Evolutionary conservation across 1,140 invertebrate species (phyloP), one percentile per base, ranked within the genome.

Genomic region (Dinothrombium tinctorium): DNA sequence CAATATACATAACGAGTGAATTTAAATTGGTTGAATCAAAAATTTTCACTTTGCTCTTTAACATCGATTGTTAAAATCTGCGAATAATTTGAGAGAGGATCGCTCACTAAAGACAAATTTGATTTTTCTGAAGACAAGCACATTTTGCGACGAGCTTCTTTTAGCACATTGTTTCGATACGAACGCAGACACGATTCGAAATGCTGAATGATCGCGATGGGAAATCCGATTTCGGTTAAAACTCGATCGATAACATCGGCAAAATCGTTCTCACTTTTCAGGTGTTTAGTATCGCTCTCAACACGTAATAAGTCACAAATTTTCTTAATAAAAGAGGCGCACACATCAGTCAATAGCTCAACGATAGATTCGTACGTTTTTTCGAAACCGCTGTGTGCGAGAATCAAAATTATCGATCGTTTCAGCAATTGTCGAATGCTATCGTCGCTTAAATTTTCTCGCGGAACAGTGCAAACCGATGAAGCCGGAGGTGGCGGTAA

Each of bases 291-390:
- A 7, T 38, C 43, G 20, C 63, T 62, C 44, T 66, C 62, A 47
- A 68, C 63, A 39, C 63, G 54, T 4, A 64, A 65, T 39, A 68
- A 48, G 42, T 68, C 65, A n/a, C 19, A 11, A 20, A 36, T 6
- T n/a, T 36, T 36, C 14, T 36, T 36, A 3, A 36, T 7, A 36
- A 22, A 36, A 2, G 20, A 19, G 5, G 12, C 33, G 12, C 19
- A 11, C 19, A 36, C 23, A 9, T 36, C 12, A 9, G 33, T 36
- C 8, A 36, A 21, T 9, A 36, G 20, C 20, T 36, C 33, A 21
- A 36, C 23, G 33, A 36, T 36, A 3, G 12, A 22, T 9, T 36
- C 33, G n/a, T 22, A 22, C 19, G 33, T 36, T 12, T 36, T 22
- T 11, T 36, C 19, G 14, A 11, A 36, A 22, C 33, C 33, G 12